phyloP scores from a whole-genome alignment of 2,888 invertebrate genomes.

The Lepidocyrtinus sp. region DNA sequence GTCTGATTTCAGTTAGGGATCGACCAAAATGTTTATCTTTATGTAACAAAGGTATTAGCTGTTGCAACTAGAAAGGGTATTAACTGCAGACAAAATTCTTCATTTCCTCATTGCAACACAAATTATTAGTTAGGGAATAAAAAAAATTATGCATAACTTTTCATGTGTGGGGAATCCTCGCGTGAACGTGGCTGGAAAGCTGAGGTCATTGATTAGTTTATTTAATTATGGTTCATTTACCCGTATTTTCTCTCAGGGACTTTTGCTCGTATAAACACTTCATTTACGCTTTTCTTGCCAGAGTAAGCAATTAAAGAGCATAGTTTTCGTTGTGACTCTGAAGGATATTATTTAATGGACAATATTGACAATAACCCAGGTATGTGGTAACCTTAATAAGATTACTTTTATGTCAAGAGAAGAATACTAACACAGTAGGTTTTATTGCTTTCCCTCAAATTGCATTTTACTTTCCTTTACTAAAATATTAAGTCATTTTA shows the following conservation, averaged over 20 bases:
- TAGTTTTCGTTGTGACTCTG: background rate
- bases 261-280: too few species aligned
- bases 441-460: too few species aligned
- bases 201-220: too few species aligned
- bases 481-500: too few species aligned
- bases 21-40: background rate
- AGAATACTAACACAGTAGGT: too few species aligned
- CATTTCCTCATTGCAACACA: background rate
- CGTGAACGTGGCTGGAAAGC: background rate
- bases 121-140: background rate
- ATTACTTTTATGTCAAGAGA: background rate
- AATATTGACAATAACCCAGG: background rate
- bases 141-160: background rate
- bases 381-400: background rate
- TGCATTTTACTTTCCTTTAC: too few species aligned
- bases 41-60: background rate
- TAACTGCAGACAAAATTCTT: background rate
- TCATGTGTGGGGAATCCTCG: background rate
- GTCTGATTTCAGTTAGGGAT: background rate
- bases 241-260: too few species aligned
- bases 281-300: background rate
- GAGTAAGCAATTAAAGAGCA: background rate
- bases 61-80: background rate
- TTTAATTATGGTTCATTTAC: constrained; percentile 19
- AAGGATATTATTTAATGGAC: background rate